Percentiles rank a stretch among this genome's conserved stretches.
phyloP scores from a whole-genome alignment of 1,140 invertebrate species.

The Apis cerana region DNA sequence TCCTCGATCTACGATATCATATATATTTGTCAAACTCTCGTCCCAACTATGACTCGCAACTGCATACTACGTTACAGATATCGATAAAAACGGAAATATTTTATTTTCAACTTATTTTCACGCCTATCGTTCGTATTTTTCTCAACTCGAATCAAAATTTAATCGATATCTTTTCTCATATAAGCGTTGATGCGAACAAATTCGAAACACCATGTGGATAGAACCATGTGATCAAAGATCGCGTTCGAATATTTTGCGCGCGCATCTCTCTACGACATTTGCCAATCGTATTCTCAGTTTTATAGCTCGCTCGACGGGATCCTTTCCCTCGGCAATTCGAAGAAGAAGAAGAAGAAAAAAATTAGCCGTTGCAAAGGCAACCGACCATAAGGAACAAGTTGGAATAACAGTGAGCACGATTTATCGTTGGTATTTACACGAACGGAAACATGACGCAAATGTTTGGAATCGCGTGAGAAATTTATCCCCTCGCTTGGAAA shows the following conservation, averaged over 20 bases:
- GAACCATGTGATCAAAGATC: too few relatives aligned
- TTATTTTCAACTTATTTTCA: not conserved
- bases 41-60: not conserved
- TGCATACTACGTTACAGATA: not conserved
- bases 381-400: conserved; percentile 77
- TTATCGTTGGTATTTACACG: conserved; percentile 78
- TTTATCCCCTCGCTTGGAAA: conserved; percentile 12
- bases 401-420: conserved; percentile 72
- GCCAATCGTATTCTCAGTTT: too few relatives aligned
- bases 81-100: not conserved
- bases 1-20: not conserved
- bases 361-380: conserved; percentile 56
- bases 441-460: conserved; percentile 70
- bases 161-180: too few relatives aligned
- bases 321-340: too few relatives aligned
- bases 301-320: too few relatives aligned
- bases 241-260: too few relatives aligned
- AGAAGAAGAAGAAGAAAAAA: not conserved
- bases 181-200: too few relatives aligned
- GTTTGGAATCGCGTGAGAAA: conserved; percentile 58
- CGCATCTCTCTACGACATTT: too few relatives aligned
- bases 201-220: too few relatives aligned
- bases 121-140: not conserved
- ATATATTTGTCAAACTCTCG: not conserved
- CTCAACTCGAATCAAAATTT: too few relatives aligned